Percentiles rank a stretch among this genome's conserved stretches.
phyloP scores from a whole-genome alignment of 2,113 vertebrate genomes.

The Petromus typicus region DNA sequence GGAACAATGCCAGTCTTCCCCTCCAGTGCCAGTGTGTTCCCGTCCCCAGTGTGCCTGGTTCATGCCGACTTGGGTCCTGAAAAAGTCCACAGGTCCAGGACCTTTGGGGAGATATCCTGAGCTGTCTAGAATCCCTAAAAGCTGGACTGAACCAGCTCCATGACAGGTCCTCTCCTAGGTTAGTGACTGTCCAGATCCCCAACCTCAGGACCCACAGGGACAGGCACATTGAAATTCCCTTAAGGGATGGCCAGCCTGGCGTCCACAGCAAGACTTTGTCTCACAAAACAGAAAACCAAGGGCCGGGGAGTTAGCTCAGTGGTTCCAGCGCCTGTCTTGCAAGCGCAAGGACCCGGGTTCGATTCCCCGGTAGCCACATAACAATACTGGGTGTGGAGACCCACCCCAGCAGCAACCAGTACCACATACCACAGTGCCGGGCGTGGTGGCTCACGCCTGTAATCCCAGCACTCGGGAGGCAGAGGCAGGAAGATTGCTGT shows the following conservation, averaged over 20 bases:
- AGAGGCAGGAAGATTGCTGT: too few relatives aligned
- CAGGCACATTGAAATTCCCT: not conserved
- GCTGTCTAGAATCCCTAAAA: constrained; percentile 28
- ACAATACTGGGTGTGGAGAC: too few relatives aligned
- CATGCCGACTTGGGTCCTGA: constrained; percentile 76
- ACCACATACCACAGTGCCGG: too few relatives aligned
- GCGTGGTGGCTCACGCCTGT: too few relatives aligned
- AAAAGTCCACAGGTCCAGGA: constrained; percentile 70
- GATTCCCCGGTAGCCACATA: too few relatives aligned
- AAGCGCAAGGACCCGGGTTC: too few relatives aligned
- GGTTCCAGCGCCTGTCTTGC: too few relatives aligned
- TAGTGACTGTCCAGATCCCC: not conserved
- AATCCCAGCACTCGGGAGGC: too few relatives aligned
- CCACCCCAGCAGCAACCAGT: too few relatives aligned
- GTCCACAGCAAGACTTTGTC: not conserved
- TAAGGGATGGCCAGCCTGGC: not conserved
- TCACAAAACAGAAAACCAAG: too few relatives aligned
- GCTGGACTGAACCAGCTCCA: not conserved
- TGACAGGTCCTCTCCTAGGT: not conserved
- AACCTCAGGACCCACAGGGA: not conserved
- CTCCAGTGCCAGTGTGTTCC: constrained; percentile 73
- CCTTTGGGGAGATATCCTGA: not conserved
- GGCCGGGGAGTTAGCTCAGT: too few relatives aligned
- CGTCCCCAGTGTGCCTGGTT: constrained; percentile 67
- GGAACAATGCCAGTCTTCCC: constrained; percentile 84